Evolutionary conservation across 2,113 vertebrate genomes (phyloP), one percentile per base, ranked within the genome.

Genomic region (Siphamia tubifer): DNA sequence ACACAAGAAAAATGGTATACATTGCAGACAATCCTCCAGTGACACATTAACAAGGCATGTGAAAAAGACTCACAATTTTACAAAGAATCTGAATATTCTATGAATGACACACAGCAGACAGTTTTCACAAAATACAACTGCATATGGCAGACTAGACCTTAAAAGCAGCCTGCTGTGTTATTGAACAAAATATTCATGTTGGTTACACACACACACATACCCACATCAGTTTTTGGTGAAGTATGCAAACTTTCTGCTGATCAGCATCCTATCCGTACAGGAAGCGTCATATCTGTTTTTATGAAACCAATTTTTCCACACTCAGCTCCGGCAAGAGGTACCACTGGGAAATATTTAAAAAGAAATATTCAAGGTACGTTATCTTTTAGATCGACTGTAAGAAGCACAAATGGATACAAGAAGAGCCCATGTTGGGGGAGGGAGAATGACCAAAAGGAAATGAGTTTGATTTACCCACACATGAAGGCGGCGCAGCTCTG

Each of bases 221-320:
- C 34, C n/a, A 11, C 36, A 32, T 12, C 25, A 21, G 11, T 16
- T 69, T 60, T 21, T 47, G 56, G 2, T 48, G 49, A 61, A 53
- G 19, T 55, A 1, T 68, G 68, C 58, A 67, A 70, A 82, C 21
- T 63, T 57, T 84, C 63, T 78, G 76, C 67, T 71, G 68, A 87
- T 79, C 28, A 12, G 16, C 30, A n/a, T 86, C 77, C 69, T 28
- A 1, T 69, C 62, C 28, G 57, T 55, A 55, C 49, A 82, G 82
- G 82, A 87, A 77, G 57, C 49, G 20, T 34, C 15, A 25, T 39
- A 56, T 63, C 44, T 70, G n/a, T 23, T 71, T 28, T 52, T 49
- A 6, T 58, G 61, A 63, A 35, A 72, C 77, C 75, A 63, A 43
- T 54, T 76, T 35, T 47, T 55, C 8, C 25, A 3, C 13, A 38